phyloP scores from a whole-genome alignment of 2,888 invertebrate species.

The Drosophila anomalata region DNA sequence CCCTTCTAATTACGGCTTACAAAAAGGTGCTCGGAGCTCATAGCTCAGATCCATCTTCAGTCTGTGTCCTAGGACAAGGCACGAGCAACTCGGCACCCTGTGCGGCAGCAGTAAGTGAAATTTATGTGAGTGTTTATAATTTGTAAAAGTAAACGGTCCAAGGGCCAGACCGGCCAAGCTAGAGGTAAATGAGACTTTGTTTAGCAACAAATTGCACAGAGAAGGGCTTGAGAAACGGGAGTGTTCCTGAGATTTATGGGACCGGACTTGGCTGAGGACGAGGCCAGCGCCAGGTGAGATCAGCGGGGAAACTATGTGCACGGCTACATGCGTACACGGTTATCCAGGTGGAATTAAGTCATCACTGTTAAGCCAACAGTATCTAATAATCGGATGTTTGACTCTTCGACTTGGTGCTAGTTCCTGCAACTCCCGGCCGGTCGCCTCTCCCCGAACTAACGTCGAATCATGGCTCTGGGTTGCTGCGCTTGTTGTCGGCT shows the following conservation, averaged over 20 bases:
- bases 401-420: slow-evolving; percentile 13
- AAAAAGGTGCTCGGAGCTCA: slow-evolving; percentile 62
- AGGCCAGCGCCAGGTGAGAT: too few relatives aligned
- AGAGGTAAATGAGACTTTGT: slow-evolving; percentile 33
- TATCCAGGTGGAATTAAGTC: slow-evolving; percentile 28
- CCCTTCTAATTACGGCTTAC: slow-evolving; percentile 72
- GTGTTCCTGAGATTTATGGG: slow-evolving; percentile 48
- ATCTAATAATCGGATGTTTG: neutral
- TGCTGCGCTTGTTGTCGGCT: slow-evolving; percentile 21
- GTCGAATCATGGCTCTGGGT: slow-evolving; percentile 21
- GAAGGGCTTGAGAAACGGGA: slow-evolving; percentile 35
- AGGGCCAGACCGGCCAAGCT: slow-evolving; percentile 7
- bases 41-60: slow-evolving; percentile 43
- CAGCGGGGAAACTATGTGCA: neutral
- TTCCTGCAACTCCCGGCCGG: neutral
- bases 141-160: slow-evolving; percentile 54
- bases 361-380: neutral
- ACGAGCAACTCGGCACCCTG: slow-evolving; percentile 50
- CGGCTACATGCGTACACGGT: slow-evolving; percentile 5
- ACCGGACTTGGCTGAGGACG: slow-evolving; percentile 14
- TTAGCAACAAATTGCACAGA: slow-evolving; percentile 56
- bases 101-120: slow-evolving; percentile 59
- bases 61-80: slow-evolving; percentile 12
- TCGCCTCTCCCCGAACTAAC: slow-evolving; percentile 7
- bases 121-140: slow-evolving; percentile 75